Percentiles rank a stretch among this genome's conserved stretches.
phyloP scores from a whole-genome alignment of 2,113 vertebrate species.

The Trinectes maculatus region DNA sequence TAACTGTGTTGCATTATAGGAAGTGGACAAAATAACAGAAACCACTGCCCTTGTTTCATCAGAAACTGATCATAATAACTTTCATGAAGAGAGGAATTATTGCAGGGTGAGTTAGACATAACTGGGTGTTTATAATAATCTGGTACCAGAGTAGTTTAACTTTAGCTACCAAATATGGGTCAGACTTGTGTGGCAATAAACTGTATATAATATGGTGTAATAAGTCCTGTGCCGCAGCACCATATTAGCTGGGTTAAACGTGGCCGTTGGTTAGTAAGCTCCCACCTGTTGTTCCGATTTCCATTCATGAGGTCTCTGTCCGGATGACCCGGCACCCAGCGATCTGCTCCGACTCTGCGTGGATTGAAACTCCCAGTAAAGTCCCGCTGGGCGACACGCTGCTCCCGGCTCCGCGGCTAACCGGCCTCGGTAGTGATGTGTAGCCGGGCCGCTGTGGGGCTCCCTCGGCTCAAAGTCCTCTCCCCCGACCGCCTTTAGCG shows the following conservation, averaged over 20 bases:
- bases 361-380: not conserved
- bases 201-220: too few relatives aligned
- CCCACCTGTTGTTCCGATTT: slow-evolving; percentile 95
- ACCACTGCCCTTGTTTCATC: too few relatives aligned
- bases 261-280: not conserved
- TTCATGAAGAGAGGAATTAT: not conserved
- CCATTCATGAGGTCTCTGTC: slow-evolving; percentile 96
- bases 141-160: not conserved
- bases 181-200: slow-evolving; percentile 21
- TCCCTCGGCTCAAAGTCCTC: slow-evolving; percentile 55
- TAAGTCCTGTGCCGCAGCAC: slow-evolving; percentile 35
- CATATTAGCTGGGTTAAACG: slow-evolving; percentile 8
- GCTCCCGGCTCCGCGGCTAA: slow-evolving; percentile 11
- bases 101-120: not conserved
- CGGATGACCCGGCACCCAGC: slow-evolving; percentile 77
- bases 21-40: too few relatives aligned
- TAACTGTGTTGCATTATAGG: too few relatives aligned
- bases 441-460: slow-evolving; percentile 64
- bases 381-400: slow-evolving; percentile 8
- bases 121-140: too few relatives aligned
- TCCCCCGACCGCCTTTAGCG: slow-evolving; percentile 16
- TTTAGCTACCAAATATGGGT: not conserved
- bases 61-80: not conserved
- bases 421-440: slow-evolving; percentile 39
- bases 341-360: slow-evolving; percentile 34